Conservation (phyloP, 2,797 vertebrate species). For the Bovichtus variegatus region DNA sequence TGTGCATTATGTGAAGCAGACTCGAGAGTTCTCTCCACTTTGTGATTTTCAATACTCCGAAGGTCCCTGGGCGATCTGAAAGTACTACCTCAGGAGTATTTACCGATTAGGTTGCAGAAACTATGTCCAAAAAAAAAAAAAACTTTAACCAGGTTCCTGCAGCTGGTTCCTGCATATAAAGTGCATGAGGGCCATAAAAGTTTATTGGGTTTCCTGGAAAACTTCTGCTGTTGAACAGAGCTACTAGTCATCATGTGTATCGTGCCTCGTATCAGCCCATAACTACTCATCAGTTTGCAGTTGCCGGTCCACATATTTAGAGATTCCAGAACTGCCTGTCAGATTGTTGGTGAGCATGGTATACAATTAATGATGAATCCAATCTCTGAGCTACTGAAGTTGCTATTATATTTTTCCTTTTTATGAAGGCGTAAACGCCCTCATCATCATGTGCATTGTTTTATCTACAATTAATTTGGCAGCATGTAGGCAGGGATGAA, state of each 20-base stretch:
- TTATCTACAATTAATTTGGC: slow-evolving; percentile 62
- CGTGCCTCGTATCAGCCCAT: slow-evolving; percentile 11
- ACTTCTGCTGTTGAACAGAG: slow-evolving; percentile 12
- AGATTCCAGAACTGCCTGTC: slow-evolving; percentile 55
- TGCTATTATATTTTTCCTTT: slow-evolving; percentile 49
- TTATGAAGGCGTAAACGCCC: slow-evolving; percentile 62
- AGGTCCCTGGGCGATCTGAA: too few relatives aligned
- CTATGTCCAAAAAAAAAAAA: neutral
- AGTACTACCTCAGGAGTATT: neutral
- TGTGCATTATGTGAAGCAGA: too few relatives aligned
- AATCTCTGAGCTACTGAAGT: slow-evolving; percentile 51
- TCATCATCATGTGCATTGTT: slow-evolving; percentile 62
- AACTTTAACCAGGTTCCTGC: neutral
- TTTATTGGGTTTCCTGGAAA: neutral
- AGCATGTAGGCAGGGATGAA: slow-evolving; percentile 56
- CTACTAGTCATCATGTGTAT: neutral
- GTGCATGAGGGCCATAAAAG: neutral
- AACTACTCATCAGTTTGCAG: slow-evolving; percentile 35
- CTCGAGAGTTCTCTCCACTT: too few relatives aligned
- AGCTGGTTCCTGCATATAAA: neutral
- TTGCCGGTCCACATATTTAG: slow-evolving; percentile 29
- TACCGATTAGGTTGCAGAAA: neutral
- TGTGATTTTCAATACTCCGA: too few relatives aligned
- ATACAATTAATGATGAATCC: slow-evolving; percentile 64
- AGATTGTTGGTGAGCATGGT: slow-evolving; percentile 47